These are phyloP conservation scores for Epizoanthus rinbou DNA, from an alignment of 92 coral and sea anemone species.

Conservation along the genomic window DNA sequence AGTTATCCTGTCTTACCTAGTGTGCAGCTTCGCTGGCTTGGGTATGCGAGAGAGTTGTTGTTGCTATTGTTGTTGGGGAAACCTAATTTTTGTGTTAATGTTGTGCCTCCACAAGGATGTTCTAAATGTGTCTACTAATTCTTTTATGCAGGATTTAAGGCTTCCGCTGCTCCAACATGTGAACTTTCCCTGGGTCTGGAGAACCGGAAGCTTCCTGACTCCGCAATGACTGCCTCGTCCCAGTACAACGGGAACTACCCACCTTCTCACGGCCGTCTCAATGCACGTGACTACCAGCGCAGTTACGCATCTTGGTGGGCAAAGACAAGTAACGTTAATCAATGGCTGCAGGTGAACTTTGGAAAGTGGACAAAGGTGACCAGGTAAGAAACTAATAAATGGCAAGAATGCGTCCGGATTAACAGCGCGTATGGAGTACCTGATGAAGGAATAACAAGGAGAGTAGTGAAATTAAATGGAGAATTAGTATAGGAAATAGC, in stretches of 20 bases:
- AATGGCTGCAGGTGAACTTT: constrained; percentile 29
- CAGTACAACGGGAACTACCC: not conserved
- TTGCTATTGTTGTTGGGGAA: no score
- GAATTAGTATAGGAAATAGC: no score
- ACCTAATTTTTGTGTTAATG: no score
- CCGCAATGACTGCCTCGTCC: constrained; percentile 33
- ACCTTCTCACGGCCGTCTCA: constrained; percentile 14
- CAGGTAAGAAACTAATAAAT: not conserved
- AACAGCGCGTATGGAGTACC: no score
- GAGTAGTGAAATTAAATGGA: no score
- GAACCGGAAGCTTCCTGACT: constrained; percentile 29
- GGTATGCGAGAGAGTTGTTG: no score
- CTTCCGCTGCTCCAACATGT: constrained; percentile 4
- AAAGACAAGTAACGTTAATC: not conserved
- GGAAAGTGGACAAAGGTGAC: constrained; percentile 25
- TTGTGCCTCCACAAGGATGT: no score
- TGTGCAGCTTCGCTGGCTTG: no score
- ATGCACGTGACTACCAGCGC: constrained; percentile 3
- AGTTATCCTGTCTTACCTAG: no score
- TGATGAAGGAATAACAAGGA: no score
- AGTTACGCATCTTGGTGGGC: constrained; percentile 32
- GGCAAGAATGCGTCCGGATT: not conserved
- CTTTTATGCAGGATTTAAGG: constrained; percentile 12
- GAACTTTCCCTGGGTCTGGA: constrained; percentile 23
- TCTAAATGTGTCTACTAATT: not conserved